These are phyloP conservation scores for Cabera pusaria DNA, from an alignment of 2,888 invertebrate species.

Conservation along the genomic window DNA sequence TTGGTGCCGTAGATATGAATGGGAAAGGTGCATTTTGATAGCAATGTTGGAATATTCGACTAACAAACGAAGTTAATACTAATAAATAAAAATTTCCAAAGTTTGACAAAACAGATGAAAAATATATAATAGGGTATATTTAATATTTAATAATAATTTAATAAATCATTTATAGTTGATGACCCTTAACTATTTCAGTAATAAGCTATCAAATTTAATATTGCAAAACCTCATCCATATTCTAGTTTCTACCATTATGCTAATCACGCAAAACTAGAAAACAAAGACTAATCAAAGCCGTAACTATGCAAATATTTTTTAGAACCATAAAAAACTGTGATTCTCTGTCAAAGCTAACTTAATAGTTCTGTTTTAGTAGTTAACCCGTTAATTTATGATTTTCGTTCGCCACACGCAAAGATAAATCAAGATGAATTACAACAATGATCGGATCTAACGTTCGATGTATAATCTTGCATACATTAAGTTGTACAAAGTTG, in stretches of 20 bases:
- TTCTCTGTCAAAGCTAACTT: slow-evolving; percentile 34
- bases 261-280: slow-evolving; percentile 14
- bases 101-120: too few relatives aligned
- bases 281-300: slow-evolving; percentile 28
- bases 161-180: too few relatives aligned
- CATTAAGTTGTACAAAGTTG: slow-evolving; percentile 59
- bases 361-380: slow-evolving; percentile 50
- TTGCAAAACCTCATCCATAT: too few relatives aligned
- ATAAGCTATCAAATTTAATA: too few relatives aligned
- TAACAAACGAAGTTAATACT: too few relatives aligned
- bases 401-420: slow-evolving; percentile 58
- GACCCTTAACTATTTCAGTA: too few relatives aligned
- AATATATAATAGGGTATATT: too few relatives aligned
- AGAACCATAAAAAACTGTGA: slow-evolving; percentile 33
- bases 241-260: too few relatives aligned
- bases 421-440: slow-evolving; percentile 78
- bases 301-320: slow-evolving; percentile 35
- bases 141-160: too few relatives aligned
- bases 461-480: slow-evolving; percentile 59
- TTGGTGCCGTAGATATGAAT: slow-evolving; percentile 24
- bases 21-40: slow-evolving; percentile 2
- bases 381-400: slow-evolving; percentile 66
- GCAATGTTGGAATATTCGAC: not conserved
- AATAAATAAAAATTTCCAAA: too few relatives aligned
- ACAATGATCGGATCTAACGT: slow-evolving; percentile 66